Base-by-base conservation (phyloP, 2,113 vertebrate genomes). In the Sinocyclocheilus maitianheensis region DNA sequence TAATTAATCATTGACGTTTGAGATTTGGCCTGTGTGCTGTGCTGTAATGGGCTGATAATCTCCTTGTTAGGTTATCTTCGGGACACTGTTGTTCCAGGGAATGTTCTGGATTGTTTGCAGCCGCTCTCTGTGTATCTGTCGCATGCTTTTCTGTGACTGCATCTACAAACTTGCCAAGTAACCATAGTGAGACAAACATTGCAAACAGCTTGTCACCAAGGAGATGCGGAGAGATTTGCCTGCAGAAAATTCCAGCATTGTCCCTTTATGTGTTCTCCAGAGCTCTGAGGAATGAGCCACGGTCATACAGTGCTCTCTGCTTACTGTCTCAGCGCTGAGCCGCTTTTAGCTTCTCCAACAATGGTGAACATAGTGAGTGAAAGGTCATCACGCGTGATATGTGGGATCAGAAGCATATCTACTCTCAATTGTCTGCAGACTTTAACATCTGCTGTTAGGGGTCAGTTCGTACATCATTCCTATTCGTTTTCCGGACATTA, bases 351-450 rank as follows among this genome's bases (percentile, higher is more conserved):
- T 40, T 79, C 43, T 75, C 51, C 26, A 92, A 93, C 94, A 94
- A 90, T 90, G 90, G 65, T 62, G 77, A 60, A 89, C 91, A 88
- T 92, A 94, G 91, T 94, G 81, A 83, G 85, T 78, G 14, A 83
- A 90, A 91, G 88, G 37, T 92, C 87, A 84, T 88, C 71, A 63
- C 55, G 84, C 84, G 51, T 88, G 86, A 89, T 91, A 89, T 90
- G 87, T 88, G 77, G 91, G 90, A 89, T 92, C 91, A 91, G 90
- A 85, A 91, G 78, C 58, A 77, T 34, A 86, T 83, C 86, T 80
- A 88, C 71, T 93, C 87, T 89, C 58, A 46, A 4, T 84, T 84
- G 81, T 55, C 75, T 20, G 84, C 74, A 79, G 76, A 79, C 74
- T 40, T 82, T 83, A 87, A 84, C 82, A 67, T 88, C 89, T 83